These are phyloP conservation scores for Zelleria hepariella DNA, from an alignment of 2,888 invertebrate genomes.

Conservation along the genomic window DNA sequence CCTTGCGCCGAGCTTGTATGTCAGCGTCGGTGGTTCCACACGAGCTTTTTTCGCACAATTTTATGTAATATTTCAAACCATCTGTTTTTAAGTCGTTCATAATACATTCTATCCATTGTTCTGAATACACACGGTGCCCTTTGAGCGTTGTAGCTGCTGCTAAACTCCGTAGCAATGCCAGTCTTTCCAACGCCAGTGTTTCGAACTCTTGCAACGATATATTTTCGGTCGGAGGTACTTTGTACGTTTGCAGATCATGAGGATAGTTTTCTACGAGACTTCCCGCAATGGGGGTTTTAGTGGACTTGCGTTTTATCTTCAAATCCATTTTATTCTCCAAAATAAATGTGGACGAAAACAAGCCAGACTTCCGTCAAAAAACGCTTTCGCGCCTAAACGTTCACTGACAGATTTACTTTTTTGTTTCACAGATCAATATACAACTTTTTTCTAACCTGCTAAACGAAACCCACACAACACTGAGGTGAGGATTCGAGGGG, in stretches of 20 bases:
- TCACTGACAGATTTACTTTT: constrained; percentile 7
- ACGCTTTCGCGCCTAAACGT: background rate
- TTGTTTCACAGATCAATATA: too few relatives aligned
- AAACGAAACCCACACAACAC: too few relatives aligned
- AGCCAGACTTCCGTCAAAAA: too few relatives aligned
- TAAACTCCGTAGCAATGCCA: constrained; percentile 82
- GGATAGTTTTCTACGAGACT: constrained; percentile 74
- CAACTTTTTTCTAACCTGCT: too few relatives aligned
- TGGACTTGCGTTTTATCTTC: constrained; percentile 56
- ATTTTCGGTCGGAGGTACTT: constrained; percentile 79
- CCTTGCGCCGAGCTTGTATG: constrained; percentile 78
- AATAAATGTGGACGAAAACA: too few relatives aligned
- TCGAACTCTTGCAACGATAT: constrained; percentile 89
- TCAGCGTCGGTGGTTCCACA: constrained; percentile 72
- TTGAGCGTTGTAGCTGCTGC: constrained; percentile 79
- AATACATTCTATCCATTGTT: constrained; percentile 78
- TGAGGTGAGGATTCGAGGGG: too few relatives aligned
- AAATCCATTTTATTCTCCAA: constrained; percentile 42
- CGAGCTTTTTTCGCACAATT: constrained; percentile 71
- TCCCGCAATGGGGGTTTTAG: constrained; percentile 38
- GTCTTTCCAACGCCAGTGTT: constrained; percentile 85
- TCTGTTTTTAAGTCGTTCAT: constrained; percentile 76
- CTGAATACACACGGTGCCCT: constrained; percentile 73
- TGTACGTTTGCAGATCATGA: constrained; percentile 85
- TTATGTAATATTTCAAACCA: constrained; percentile 75